A percentile compares a stretch with the other conserved stretches of the same genome.
Conservation (phyloP, 2,113 vertebrate species). For the Chionodraco myersi region DNA sequence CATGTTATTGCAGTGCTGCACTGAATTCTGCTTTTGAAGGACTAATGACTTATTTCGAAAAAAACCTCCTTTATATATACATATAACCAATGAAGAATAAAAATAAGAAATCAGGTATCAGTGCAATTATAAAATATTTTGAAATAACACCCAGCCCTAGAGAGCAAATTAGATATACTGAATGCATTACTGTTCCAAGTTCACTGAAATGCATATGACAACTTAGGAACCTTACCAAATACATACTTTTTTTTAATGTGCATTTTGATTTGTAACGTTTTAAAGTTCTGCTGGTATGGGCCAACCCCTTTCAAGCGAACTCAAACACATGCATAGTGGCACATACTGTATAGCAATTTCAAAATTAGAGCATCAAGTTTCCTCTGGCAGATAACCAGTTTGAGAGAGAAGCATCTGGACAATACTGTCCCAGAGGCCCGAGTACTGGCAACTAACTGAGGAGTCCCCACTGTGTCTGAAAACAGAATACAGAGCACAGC, state of each 20-base stretch:
- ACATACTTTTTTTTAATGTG: neutral
- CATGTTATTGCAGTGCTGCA: neutral
- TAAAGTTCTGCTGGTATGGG: neutral
- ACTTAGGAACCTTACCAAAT: neutral
- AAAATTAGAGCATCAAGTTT: constrained; percentile 80
- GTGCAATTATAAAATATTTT: neutral
- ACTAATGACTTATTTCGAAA: neutral
- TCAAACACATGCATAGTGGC: constrained; percentile 57
- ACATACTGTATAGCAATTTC: constrained; percentile 59
- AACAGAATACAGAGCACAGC: constrained; percentile 66
- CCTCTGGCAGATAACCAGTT: constrained; percentile 72
- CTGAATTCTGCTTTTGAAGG: neutral
- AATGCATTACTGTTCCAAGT: too few relatives aligned
- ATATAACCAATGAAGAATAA: too few relatives aligned
- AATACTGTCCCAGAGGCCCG: constrained; percentile 78
- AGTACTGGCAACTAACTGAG: constrained; percentile 71
- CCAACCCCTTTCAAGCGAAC: constrained; percentile 9
- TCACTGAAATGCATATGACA: neutral
- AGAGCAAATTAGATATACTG: neutral
- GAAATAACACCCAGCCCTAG: neutral
- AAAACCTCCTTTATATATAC: neutral
- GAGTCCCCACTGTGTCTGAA: constrained; percentile 64
- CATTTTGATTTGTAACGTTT: neutral
- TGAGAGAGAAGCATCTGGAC: constrained; percentile 83
- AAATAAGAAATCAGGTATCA: neutral